Evolutionary conservation across 2,888 invertebrate genomes (phyloP).

Genomic region (Tortricodes alternella): DNA sequence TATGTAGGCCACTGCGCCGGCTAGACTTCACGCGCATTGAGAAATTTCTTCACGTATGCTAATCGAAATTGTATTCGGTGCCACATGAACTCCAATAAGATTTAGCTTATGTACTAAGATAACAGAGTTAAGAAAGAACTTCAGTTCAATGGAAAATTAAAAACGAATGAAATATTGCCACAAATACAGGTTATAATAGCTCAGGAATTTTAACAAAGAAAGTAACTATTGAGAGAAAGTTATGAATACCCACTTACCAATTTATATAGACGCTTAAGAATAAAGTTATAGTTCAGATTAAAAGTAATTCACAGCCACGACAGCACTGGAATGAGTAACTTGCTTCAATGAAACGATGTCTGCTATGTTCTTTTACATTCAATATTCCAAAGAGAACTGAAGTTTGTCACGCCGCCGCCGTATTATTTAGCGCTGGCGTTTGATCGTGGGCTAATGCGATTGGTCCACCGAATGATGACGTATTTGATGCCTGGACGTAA

Average conservation of each 20-base stretch:
- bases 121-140: constrained; percentile 10
- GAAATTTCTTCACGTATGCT: constrained; percentile 55
- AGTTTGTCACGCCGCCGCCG: constrained; percentile 68
- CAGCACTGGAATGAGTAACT: constrained; percentile 58
- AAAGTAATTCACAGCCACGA: constrained; percentile 59
- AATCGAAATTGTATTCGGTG: constrained; percentile 5
- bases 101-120: neutral
- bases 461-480: constrained; percentile 77
- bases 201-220: constrained; percentile 16
- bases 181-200: constrained; percentile 29
- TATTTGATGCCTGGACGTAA: constrained; percentile 51
- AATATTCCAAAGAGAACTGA: constrained; percentile 74
- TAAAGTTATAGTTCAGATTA: constrained; percentile 41
- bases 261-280: constrained; percentile 38
- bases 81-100: constrained; percentile 7
- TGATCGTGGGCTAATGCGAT: constrained; percentile 84
- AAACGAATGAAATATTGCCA: neutral
- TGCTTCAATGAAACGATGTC: constrained; percentile 45
- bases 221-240: neutral
- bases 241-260: constrained; percentile 49
- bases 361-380: constrained; percentile 54
- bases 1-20: constrained; percentile 62
- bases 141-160: neutral
- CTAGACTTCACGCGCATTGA: constrained; percentile 51
- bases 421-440: constrained; percentile 81